phyloP scores from a whole-genome alignment of 2,888 invertebrate species.

The Trachelus troglodyta region DNA sequence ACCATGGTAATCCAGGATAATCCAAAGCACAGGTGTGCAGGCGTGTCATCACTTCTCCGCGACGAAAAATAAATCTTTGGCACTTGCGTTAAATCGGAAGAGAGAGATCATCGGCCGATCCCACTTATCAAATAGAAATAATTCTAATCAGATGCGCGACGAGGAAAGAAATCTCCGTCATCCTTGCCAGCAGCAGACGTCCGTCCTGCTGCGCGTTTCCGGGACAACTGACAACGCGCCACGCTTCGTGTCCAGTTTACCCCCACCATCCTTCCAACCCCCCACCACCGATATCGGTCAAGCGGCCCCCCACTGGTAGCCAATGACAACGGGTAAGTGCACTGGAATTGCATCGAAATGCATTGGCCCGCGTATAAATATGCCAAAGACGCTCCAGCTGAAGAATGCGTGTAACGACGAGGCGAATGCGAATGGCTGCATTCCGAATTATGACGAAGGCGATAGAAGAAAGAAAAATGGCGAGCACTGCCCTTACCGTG shows the following conservation, averaged over 20 bases:
- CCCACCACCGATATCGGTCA: constrained; percentile 3
- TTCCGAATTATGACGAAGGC: not conserved
- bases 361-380: not conserved
- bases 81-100: not conserved
- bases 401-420: not conserved
- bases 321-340: not conserved
- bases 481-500: not conserved
- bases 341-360: not conserved
- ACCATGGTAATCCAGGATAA: constrained; percentile 33
- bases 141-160: too few species aligned
- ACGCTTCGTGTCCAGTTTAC: constrained; percentile 41
- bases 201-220: constrained; percentile 47
- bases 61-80: not conserved
- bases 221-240: constrained; percentile 49
- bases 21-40: not conserved
- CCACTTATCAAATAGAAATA: too few species aligned
- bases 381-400: not conserved
- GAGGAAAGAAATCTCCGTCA: not conserved
- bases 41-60: not conserved
- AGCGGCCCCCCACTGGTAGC: not conserved
- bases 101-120: too few species aligned
- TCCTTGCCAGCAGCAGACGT: constrained; percentile 3
- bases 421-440: not conserved
- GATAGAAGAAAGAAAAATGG: not conserved
- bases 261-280: constrained; percentile 25